Percentiles rank a stretch among this genome's conserved stretches.
Evolutionary conservation across 1,140 invertebrate species (phyloP).

Genomic region (Leptopilina clavipes): DNA sequence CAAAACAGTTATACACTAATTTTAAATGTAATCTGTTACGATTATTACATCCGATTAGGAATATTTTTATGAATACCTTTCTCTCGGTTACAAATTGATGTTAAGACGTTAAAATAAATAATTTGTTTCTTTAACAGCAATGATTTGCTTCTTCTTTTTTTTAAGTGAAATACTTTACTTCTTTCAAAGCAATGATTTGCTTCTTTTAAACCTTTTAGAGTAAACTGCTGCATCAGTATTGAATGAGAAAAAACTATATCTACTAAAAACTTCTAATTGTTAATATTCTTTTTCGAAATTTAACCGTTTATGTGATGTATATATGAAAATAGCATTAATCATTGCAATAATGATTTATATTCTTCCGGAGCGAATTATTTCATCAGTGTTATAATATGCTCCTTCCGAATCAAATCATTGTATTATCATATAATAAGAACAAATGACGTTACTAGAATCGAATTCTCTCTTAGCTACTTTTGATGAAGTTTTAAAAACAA

Average conservation of each 20-base stretch:
- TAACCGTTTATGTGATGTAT: too few relatives aligned
- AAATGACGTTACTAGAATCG: not conserved
- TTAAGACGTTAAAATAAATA: not conserved
- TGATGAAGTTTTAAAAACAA: too few relatives aligned
- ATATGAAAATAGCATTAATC: not conserved
- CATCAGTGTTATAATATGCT: not conserved
- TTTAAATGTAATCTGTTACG: not conserved
- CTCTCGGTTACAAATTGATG: not conserved
- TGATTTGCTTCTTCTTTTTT: not conserved
- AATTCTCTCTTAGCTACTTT: not conserved
- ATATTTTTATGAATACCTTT: not conserved
- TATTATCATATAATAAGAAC: not conserved
- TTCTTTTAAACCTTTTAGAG: not conserved
- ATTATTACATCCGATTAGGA: not conserved
- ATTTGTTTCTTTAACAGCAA: not conserved
- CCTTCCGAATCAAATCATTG: slow-evolving; percentile 1
- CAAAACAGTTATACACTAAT: not conserved
- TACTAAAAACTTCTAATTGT: too few relatives aligned
- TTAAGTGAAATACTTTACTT: not conserved
- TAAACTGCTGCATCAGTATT: too few relatives aligned
- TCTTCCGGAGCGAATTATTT: slow-evolving; percentile 9
- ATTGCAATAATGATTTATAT: not conserved
- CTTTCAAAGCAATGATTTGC: not conserved
- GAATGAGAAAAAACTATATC: too few relatives aligned
- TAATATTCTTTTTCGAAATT: too few relatives aligned